Evolutionary conservation across 2,888 invertebrate species (phyloP), one percentile per base, ranked within the genome.

Genomic region (Therioaphis trifolii): DNA sequence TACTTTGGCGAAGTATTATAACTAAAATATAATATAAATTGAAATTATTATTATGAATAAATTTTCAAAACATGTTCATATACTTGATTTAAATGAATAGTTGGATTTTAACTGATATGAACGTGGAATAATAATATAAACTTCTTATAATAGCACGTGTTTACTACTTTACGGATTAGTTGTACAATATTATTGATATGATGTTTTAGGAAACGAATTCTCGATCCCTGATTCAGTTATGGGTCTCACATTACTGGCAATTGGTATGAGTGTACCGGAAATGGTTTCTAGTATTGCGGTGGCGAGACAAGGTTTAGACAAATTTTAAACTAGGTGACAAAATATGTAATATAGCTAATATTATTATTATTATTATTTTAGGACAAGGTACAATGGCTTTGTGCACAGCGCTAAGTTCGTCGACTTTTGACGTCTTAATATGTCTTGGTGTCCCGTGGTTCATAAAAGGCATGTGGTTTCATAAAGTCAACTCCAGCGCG

Each of bases 241-340:
- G 90, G 96, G 96, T 0, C 90, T 96, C 84, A 95, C 95, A 4
- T 93, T 96, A 87, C 90, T 96, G 43, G 95, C 96, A 0, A 94
- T 94, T 2, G 96, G 96, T 69, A 95, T 95, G 85, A 95, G 95
- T 87, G 92, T 96, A 0, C 96, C 96, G 0, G 96, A 96, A 90
- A 95, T 95, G 0, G 94, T 96, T 1, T 94, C 95, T 52, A 95
- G 95, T 88, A 92, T 96, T 12, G 92, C 96, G 74, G 95, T 96
- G 0, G 93, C 95, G 3, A 92, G 92, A 87, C 94, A 94, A 91
- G 96, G 94, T 91, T 29, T 40, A 76, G 40, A 58, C 4, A 35
- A 35, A 55, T 18, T 4, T 35, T 24, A n/a, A n/a, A n/a, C n/a
- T n/a, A n/a, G n/a, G n/a, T n/a, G n/a, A n/a, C n/a, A n/a, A n/a